Conservation (phyloP, 2,888 invertebrate genomes). For the Drosophila meridionalis region DNA sequence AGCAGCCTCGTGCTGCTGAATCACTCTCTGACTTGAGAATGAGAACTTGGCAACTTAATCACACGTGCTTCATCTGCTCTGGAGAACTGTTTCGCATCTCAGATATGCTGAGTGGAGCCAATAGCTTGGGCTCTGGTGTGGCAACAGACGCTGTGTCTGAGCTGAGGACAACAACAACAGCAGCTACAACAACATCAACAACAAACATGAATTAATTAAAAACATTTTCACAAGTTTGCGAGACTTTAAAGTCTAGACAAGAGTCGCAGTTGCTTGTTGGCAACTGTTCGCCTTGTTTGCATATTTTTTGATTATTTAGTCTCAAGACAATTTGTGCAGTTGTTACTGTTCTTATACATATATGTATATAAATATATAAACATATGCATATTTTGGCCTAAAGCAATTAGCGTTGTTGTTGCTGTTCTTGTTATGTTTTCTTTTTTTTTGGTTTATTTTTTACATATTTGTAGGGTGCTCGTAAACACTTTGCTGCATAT, state of each 20-base stretch:
- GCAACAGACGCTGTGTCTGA: slow-evolving; percentile 51
- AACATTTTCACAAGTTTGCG: slow-evolving; percentile 69
- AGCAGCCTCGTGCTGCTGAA: slow-evolving; percentile 10
- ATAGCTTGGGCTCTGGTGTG: slow-evolving; percentile 36
- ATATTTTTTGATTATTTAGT: slow-evolving; percentile 20
- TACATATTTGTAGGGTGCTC: slow-evolving; percentile 40
- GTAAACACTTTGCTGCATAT: slow-evolving; percentile 36
- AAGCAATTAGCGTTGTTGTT: slow-evolving; percentile 38
- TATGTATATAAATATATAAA: not conserved
- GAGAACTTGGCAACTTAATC: slow-evolving; percentile 30
- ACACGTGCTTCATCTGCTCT: slow-evolving; percentile 17
- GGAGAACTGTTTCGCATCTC: not conserved
- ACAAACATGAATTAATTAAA: slow-evolving; percentile 72
- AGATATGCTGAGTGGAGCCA: slow-evolving; percentile 11
- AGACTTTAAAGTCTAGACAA: slow-evolving; percentile 62
- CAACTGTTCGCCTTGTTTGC: slow-evolving; percentile 74
- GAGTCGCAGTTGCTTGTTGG: slow-evolving; percentile 54
- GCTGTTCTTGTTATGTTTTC: slow-evolving; percentile 29
- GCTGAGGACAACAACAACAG: slow-evolving; percentile 32
- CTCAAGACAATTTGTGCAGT: slow-evolving; percentile 13
- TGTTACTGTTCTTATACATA: not conserved
- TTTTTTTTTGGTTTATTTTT: slow-evolving; percentile 27
- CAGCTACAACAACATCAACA: slow-evolving; percentile 37
- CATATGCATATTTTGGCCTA: slow-evolving; percentile 12
- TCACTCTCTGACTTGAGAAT: not conserved